Evolutionary conservation across 2,113 vertebrate genomes (phyloP).

Genomic region (Nansenia antarctica): DNA sequence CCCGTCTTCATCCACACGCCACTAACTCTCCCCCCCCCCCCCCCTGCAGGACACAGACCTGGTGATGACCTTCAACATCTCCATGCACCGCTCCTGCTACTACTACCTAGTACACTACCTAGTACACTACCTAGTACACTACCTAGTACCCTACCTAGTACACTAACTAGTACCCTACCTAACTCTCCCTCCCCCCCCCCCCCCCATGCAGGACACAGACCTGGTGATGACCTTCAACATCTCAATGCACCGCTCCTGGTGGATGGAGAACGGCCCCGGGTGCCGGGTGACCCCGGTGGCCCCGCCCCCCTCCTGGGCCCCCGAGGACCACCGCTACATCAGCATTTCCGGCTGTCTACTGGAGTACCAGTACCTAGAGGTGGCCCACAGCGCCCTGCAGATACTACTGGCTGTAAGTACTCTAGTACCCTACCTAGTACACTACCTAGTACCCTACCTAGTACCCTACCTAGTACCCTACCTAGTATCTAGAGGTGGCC

Average conservation of each 20-base stretch:
- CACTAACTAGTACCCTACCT: not conserved
- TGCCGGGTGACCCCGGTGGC: conserved; percentile 95
- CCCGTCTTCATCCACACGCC: no score
- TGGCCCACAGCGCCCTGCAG: conserved; percentile 96
- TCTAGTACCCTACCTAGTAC: not conserved
- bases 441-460: not conserved
- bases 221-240: conserved; percentile 99
- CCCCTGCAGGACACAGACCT: conserved; percentile 91
- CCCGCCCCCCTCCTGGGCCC: conserved; percentile 96
- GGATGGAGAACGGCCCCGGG: conserved; percentile 99
- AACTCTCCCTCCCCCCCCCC: conserved; percentile 3
- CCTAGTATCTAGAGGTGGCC: conserved; percentile 71
- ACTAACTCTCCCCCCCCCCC: conserved; percentile 15
- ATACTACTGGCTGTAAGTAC: conserved; percentile 96
- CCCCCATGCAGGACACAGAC: conserved; percentile 88
- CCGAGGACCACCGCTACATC: conserved; percentile 98
- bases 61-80: conserved; percentile 98
- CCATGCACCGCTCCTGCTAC: no score
- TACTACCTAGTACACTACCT: no score
- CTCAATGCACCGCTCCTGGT: conserved; percentile 99
- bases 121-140: no score
- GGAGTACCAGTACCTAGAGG: conserved; percentile 98
- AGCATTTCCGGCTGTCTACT: conserved; percentile 94
- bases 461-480: not conserved
- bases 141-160: no score